These are phyloP conservation scores for Centropus unirufus DNA, from an alignment of 2,113 vertebrate genomes.

Conservation along the genomic window DNA sequence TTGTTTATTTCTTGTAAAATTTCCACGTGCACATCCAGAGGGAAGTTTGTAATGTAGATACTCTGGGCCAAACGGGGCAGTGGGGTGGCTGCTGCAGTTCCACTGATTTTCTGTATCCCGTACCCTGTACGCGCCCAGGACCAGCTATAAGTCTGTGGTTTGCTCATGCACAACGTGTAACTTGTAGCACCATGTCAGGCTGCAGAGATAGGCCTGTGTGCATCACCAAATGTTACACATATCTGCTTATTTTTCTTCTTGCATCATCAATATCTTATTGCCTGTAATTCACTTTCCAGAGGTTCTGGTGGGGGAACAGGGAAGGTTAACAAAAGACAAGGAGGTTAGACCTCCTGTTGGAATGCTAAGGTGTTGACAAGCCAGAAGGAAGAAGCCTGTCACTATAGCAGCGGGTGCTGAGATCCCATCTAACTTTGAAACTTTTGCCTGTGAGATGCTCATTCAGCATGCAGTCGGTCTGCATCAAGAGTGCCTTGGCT, in stretches of 20 bases:
- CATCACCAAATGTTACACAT: not conserved
- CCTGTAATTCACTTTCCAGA: not conserved
- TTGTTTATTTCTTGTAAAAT: not conserved
- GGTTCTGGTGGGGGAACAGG: not conserved
- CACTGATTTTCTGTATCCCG: not conserved
- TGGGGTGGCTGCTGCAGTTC: not conserved
- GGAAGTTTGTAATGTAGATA: not conserved
- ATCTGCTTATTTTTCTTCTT: not conserved
- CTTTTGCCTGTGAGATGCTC: not conserved
- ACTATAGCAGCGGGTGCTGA: not conserved
- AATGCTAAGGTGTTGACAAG: accelerated
- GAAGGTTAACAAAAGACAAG: not conserved
- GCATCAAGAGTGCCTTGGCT: not conserved
- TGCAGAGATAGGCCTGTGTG: not conserved
- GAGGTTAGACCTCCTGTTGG: not conserved
- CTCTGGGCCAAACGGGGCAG: not conserved
- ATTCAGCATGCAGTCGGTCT: not conserved
- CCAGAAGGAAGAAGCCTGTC: not conserved
- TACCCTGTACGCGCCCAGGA: not conserved
- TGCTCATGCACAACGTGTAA: not conserved
- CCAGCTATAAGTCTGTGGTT: not conserved
- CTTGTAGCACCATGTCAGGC: not conserved
- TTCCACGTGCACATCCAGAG: accelerated
- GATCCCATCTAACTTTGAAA: not conserved
- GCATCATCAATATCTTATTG: not conserved